Evolutionary conservation across 2,113 vertebrate genomes (phyloP).

Genomic region (Mola mola): DNA sequence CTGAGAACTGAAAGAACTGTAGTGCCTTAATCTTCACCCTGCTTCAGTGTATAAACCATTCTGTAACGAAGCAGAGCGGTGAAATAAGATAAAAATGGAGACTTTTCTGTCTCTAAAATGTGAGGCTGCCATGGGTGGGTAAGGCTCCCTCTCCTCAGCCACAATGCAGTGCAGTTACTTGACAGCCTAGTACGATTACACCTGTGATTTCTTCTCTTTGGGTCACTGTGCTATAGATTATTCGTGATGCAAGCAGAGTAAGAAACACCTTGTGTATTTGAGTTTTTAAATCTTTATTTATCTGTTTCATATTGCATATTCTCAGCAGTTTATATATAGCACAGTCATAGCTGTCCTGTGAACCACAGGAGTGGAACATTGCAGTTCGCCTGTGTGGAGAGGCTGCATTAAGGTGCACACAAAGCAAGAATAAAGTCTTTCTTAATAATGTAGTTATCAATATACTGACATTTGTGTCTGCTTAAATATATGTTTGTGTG

Average conservation of each 20-base stretch:
- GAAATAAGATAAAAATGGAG: constrained; percentile 61
- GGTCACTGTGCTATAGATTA: neutral
- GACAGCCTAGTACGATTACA: constrained; percentile 13
- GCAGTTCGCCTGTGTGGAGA: constrained; percentile 55
- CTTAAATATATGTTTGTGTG: constrained; percentile 59
- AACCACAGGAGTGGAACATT: constrained; percentile 59
- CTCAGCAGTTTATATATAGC: constrained; percentile 77
- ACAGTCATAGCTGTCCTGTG: constrained; percentile 71
- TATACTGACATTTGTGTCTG: constrained; percentile 70
- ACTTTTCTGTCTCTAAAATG: constrained; percentile 19
- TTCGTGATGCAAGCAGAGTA: constrained; percentile 11
- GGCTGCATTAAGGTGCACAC: constrained; percentile 74
- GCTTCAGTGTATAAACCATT: too few relatives aligned
- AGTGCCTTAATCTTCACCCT: too few relatives aligned
- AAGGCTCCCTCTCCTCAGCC: constrained; percentile 54
- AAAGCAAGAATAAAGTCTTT: constrained; percentile 72
- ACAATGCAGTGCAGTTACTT: constrained; percentile 76
- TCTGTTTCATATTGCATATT: constrained; percentile 79
- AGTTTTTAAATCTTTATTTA: constrained; percentile 77
- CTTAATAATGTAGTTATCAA: constrained; percentile 60
- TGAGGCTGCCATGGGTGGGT: constrained; percentile 37
- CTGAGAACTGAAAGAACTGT: too few relatives aligned
- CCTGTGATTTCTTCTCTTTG: neutral
- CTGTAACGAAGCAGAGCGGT: too few relatives aligned
- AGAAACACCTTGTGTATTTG: constrained; percentile 15